Percentiles rank a stretch among this genome's conserved stretches.
These are phyloP conservation scores for Fundulus diaphanus DNA, from an alignment of 2,797 vertebrate species.

Conservation along the genomic window DNA sequence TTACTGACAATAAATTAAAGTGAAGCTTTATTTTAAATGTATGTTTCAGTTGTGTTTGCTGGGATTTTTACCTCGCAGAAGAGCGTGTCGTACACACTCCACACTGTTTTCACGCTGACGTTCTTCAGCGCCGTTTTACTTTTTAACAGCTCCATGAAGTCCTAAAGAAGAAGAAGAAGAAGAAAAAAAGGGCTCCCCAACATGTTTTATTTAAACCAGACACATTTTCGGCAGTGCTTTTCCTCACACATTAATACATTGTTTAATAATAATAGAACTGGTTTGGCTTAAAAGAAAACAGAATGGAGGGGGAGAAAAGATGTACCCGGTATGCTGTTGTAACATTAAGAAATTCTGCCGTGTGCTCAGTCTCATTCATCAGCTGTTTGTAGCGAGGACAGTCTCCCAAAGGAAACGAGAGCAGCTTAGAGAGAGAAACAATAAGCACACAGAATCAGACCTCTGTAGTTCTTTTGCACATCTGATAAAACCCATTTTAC, in stretches of 20 bases:
- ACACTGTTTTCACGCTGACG: conserved; percentile 80
- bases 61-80: conserved; percentile 91
- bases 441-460: neutral
- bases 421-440: conserved; percentile 75
- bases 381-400: conserved; percentile 91
- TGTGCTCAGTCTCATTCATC: conserved; percentile 87
- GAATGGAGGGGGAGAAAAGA: too few relatives aligned
- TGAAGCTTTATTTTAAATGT: too few relatives aligned
- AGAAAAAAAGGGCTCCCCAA: neutral
- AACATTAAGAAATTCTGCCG: conserved; percentile 82
- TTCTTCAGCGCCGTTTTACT: conserved; percentile 85
- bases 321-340: conserved; percentile 83
- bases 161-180: conserved; percentile 68
- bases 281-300: neutral
- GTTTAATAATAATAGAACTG: neutral
- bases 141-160: conserved; percentile 87
- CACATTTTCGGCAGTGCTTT: neutral
- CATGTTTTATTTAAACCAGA: neutral
- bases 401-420: conserved; percentile 85
- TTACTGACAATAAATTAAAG: too few relatives aligned
- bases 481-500: neutral
- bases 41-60: neutral
- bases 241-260: too few relatives aligned
- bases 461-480: accelerated
- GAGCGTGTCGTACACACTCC: conserved; percentile 91